Conservation (phyloP, 2,888 invertebrate species). For the Aleiodes leptofemur region DNA sequence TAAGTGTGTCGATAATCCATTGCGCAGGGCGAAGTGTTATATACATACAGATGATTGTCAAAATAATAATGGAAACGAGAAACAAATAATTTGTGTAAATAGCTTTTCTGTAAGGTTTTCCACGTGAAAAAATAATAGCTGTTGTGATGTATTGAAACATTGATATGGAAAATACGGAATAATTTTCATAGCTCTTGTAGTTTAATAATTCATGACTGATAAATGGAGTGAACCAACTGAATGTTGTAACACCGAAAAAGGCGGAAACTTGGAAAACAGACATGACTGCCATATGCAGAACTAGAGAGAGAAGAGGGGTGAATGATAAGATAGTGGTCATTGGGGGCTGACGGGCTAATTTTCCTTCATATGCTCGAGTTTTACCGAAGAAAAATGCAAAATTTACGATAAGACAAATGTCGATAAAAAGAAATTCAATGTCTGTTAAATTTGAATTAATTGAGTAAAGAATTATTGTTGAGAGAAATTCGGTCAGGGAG, state of each 20-base stretch:
- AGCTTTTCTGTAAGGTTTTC: constrained; percentile 81
- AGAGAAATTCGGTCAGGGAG: constrained; percentile 91
- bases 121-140: constrained; percentile 81
- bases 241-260: constrained; percentile 76
- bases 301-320: constrained; percentile 77
- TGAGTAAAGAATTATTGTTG: constrained; percentile 86
- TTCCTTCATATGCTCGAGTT: constrained; percentile 77
- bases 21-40: constrained; percentile 76
- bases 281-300: constrained; percentile 77
- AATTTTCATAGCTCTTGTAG: constrained; percentile 79
- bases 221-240: constrained; percentile 78
- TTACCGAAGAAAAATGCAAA: constrained; percentile 82
- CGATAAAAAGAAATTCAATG: constrained; percentile 82
- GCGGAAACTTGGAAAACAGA: constrained; percentile 76
- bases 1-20: constrained; percentile 73
- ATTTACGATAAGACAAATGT: constrained; percentile 80
- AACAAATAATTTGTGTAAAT: constrained; percentile 80
- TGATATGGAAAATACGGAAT: constrained; percentile 80
- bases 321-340: constrained; percentile 77
- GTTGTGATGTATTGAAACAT: constrained; percentile 82
- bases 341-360: constrained; percentile 77
- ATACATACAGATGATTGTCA: constrained; percentile 76
- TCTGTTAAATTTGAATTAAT: constrained; percentile 81
- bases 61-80: constrained; percentile 75
- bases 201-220: constrained; percentile 69